Evolutionary conservation across 1,140 invertebrate species (phyloP).

Genomic region (Armadillidium nasatum): DNA sequence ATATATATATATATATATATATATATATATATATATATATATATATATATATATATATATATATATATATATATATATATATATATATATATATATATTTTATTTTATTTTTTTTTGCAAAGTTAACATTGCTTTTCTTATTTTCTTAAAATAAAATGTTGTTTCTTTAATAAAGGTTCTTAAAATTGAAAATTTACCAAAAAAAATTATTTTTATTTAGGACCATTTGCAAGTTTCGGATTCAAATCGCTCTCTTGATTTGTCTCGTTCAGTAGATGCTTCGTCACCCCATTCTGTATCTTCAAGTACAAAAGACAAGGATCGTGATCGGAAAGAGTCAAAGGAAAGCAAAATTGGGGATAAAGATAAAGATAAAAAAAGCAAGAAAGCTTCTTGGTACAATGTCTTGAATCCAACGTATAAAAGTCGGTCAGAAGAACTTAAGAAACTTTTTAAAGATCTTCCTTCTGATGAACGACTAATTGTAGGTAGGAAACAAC

Average conservation of each 20-base stretch:
- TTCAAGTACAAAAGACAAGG: background rate
- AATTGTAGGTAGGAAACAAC: constrained; percentile 71
- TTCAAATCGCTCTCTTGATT: constrained; percentile 3
- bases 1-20: too few species aligned
- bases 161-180: too few species aligned
- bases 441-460: constrained; percentile 86
- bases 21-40: too few species aligned
- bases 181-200: too few species aligned
- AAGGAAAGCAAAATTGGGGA: constrained; percentile 34
- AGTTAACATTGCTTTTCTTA: too few species aligned
- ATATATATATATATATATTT: too few species aligned
- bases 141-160: too few species aligned
- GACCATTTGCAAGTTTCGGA: background rate
- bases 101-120: too few species aligned
- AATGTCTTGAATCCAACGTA: constrained; percentile 86
- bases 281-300: background rate
- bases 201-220: too few species aligned
- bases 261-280: background rate
- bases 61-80: too few species aligned
- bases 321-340: constrained; percentile 31
- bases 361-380: constrained; percentile 44
- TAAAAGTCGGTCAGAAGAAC: constrained; percentile 85
- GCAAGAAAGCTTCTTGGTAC: constrained; percentile 69
- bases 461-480: constrained; percentile 83
- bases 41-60: too few species aligned